These are phyloP conservation scores for Volucella bombylans DNA, from an alignment of 2,888 invertebrate genomes.

Conservation along the genomic window DNA sequence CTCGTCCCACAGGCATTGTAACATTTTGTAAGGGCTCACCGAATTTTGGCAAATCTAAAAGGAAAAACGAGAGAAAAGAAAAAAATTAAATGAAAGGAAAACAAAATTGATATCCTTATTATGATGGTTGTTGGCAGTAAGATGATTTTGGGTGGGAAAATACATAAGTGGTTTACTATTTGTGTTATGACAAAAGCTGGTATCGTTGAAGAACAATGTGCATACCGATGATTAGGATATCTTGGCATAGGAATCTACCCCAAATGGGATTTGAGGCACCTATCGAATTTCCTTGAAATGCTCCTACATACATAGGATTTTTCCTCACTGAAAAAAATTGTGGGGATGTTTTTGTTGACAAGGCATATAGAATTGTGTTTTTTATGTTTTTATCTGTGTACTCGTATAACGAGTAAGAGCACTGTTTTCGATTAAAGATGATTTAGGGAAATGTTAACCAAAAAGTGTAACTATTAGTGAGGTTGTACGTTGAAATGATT, in stretches of 20 bases:
- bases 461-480: too few species aligned
- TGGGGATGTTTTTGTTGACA: conserved; percentile 5
- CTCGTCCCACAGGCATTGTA: conserved; percentile 87
- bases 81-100: background rate
- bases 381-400: background rate
- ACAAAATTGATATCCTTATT: conserved; percentile 41
- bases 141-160: conserved; percentile 13
- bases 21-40: conserved; percentile 87
- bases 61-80: conserved; percentile 73
- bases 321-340: conserved; percentile 8
- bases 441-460: too few species aligned
- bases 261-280: conserved; percentile 38
- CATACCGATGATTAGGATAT: conserved; percentile 56
- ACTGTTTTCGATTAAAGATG: background rate
- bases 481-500: too few species aligned
- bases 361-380: background rate
- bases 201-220: conserved; percentile 29
- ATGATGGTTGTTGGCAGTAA: conserved; percentile 38
- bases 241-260: conserved; percentile 17
- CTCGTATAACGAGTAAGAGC: background rate
- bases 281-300: conserved; percentile 14
- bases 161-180: conserved; percentile 42
- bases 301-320: background rate
- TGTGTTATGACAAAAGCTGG: conserved; percentile 24
- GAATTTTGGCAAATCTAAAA: conserved; percentile 86